Evolutionary conservation across 2,113 vertebrate genomes (phyloP), one percentile per base, ranked within the genome.

Genomic region (Desmodus rotundus): DNA sequence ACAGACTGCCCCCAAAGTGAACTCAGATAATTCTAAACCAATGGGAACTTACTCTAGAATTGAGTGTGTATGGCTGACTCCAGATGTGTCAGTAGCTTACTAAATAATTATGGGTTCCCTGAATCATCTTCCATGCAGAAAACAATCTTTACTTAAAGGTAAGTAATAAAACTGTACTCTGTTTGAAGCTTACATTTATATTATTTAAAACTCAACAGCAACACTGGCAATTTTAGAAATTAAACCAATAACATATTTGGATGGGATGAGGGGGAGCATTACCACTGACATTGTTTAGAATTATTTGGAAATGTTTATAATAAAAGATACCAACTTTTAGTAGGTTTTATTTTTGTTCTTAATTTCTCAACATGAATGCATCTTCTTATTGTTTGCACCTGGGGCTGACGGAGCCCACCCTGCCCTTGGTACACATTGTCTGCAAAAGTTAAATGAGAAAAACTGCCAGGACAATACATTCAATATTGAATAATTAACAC

Each of bases 371-470:
- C 45, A 85, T 91, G 41, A 85, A 19, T 67, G 13, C 16, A 61
- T 74, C 31, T 26, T 65, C 38, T 38, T 76, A 10, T 33, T 82
- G 50, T 56, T 72, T 74, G 33, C 16, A 84, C 50, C 14, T 38
- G 61, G 16, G 47, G 14, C 61, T 83, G 16, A 80, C 31, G 10
- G n/a, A 1, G 15, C 19, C 43, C 56, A 4, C 56, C 17, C n/a
- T 89, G 47, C 22, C 24, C 10, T 83, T 54, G 43, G 61, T 74
- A 82, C 36, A 15, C 33, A 52, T 31, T 58, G n/a, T 16, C 78
- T 96, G 47, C 13, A 63, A 87, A 54, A 61, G 15, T 76, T 93
- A 77, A 95, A 82, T 36, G 82, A 95, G 63, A 77, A 94, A 95
- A 92, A 8, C 72, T 91, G 12, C 22, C 52, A 41, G 33, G 31